Base-by-base conservation (phyloP, 1,140 invertebrate genomes). In the Plodia interpunctella region DNA sequence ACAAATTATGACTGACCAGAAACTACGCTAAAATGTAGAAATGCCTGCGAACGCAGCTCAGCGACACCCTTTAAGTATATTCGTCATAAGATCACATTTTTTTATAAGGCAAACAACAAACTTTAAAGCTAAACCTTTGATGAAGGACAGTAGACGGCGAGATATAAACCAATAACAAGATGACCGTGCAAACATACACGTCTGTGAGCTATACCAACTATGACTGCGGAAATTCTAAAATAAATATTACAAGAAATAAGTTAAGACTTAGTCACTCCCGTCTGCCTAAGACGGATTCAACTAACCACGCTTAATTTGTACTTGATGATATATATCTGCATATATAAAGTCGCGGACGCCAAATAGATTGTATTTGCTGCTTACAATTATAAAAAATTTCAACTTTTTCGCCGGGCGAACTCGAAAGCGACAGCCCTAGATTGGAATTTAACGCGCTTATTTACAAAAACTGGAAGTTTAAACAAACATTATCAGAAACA, bases 51-150 rank as follows among this genome's bases (percentile, higher is more conserved):
- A 53, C 63, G 74, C 74, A 65, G 57, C 57, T 66, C 73, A 63
- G 68, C 67, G 73, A 79, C 77, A 85, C 70, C 80, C 76, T 80
- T 88, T 77, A 83, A 83, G 78, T 83, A 86, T 80, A 88, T 80
- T 81, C 84, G 78, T 88, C 86, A 83, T 86, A 88, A 88, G 84
- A 88, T 88, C 86, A 88, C 86, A 87, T 87, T 87, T 85, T 84
- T 80, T 81, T 85, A 81, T 87, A 88, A 88, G 86, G 84, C 86
- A 87, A 88, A 88, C 83, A 86, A 88, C 83, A 88, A 88, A 86
- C 70, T 78, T 88, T 88, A 87, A 87, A 88, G 84, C 84, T 87
- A 87, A 86, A 86, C 75, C 76, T 81, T 85, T 85, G 75, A 83
- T 78, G 72, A 76, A 70, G 65, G 67, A 57, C 61, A 55, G 75